A percentile compares a stretch with the other conserved stretches of the same genome.
Conservation (phyloP, 2,888 invertebrate genomes). For the Hydraecia micacea region DNA sequence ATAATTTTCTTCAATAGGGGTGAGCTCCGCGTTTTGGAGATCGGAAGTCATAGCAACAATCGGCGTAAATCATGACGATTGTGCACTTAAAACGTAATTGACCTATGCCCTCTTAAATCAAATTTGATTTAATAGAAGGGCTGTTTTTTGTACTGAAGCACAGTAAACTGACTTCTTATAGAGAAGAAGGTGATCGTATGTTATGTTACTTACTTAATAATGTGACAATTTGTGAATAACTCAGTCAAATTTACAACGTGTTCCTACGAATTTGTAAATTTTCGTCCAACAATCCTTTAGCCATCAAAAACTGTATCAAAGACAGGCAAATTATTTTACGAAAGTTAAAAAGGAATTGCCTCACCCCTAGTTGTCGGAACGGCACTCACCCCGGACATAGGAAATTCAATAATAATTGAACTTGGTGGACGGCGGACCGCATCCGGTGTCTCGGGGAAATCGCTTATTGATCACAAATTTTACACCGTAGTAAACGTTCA, state of each 20-base stretch:
- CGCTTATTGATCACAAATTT: constrained; percentile 84
- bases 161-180: background rate
- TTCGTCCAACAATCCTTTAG: constrained; percentile 1
- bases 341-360: constrained; percentile 68
- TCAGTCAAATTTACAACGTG: background rate
- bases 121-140: constrained; percentile 29
- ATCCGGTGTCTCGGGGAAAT: constrained; percentile 85
- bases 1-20: constrained; percentile 71
- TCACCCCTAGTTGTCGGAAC: constrained; percentile 61
- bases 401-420: constrained; percentile 89
- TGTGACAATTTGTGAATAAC: background rate
- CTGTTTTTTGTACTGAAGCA: constrained; percentile 7
- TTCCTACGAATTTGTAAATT: background rate
- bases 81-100: constrained; percentile 60
- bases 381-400: constrained; percentile 73
- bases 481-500: constrained; percentile 60
- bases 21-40: constrained; percentile 47
- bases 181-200: background rate
- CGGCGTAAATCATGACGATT: constrained; percentile 65
- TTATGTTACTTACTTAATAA: background rate
- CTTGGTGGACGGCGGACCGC: constrained; percentile 83
- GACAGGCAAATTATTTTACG: constrained; percentile 47
- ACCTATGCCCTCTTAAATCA: constrained; percentile 46
- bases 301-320: constrained; percentile 27
- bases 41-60: constrained; percentile 63